Evolutionary conservation across 2,888 invertebrate genomes (phyloP).

Genomic region (Tinea semifulvella): DNA sequence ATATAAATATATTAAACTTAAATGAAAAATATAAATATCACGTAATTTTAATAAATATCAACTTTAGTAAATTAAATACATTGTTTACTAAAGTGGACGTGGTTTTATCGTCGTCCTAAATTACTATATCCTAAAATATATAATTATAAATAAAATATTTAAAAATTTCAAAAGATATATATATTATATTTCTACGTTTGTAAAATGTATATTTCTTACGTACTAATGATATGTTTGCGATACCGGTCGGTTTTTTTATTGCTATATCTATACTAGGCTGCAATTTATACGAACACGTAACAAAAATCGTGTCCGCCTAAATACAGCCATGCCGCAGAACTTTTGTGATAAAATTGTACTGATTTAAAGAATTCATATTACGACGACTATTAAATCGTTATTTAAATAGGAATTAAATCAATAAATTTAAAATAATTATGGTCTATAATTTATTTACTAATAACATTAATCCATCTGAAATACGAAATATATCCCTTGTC

Average conservation of each 20-base stretch:
- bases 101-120: too few relatives aligned
- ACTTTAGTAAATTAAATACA: slow-evolving; percentile 18
- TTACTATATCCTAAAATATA: too few relatives aligned
- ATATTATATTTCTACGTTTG: slow-evolving; percentile 21
- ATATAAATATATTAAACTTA: slow-evolving; percentile 15
- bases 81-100: too few relatives aligned
- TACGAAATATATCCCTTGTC: too few relatives aligned
- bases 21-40: slow-evolving; percentile 11
- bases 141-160: slow-evolving; percentile 16
- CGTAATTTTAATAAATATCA: slow-evolving; percentile 5
- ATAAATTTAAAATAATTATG: too few relatives aligned
- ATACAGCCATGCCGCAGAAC: slow-evolving; percentile 5
- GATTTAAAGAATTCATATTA: too few relatives aligned
- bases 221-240: slow-evolving; percentile 60
- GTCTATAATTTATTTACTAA: too few relatives aligned
- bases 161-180: slow-evolving; percentile 23
- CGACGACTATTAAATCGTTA: too few relatives aligned
- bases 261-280: slow-evolving; percentile 25
- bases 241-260: slow-evolving; percentile 46
- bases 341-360: slow-evolving; percentile 3
- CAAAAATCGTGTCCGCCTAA: too few relatives aligned
- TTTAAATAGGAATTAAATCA: too few relatives aligned
- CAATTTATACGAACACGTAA: not conserved
- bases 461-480: too few relatives aligned
- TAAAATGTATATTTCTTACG: slow-evolving; percentile 37